Evolutionary conservation across 2,888 invertebrate genomes (phyloP), one percentile per base, ranked within the genome.

Genomic region (Elmis aenea): DNA sequence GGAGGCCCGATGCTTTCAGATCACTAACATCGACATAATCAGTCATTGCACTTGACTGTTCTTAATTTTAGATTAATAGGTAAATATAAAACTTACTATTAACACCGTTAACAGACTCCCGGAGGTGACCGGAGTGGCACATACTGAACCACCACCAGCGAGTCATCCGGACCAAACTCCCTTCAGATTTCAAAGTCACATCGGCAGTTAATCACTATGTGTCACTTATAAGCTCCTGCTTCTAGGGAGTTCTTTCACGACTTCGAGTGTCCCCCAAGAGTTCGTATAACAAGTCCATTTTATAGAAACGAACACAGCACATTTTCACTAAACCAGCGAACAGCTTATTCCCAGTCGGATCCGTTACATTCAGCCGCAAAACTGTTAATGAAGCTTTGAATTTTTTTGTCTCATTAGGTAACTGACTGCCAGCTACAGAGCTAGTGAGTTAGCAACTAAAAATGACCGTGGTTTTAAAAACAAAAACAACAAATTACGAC

Each of bases 131-230:
- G 51, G 74, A 73, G 55, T 74, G 76, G 73, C 78, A 79, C 59
- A 76, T 69, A 59, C 77, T 77, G 56, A 79, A 66, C 59, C 77
- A 70, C 77, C 78, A 78, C 77, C 78, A 79, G 47, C 77, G 74
- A 55, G 77, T 77, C 67, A 78, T 76, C 61, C 74, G 73, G 55
- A 47, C 48, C 29, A 30, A 33, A 37, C 22, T 21, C 26, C 31
- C 18, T n/a, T n/a, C 16, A 13, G 22, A 29, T 28, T 41, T 36
- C 23, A 21, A 28, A 26, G 28, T 33, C 32, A 32, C 36, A 25
- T 32, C 33, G 13, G 30, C 24, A n/a, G n/a, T n/a, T n/a, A n/a
- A n/a, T n/a, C n/a, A n/a, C n/a, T n/a, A n/a, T n/a, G n/a, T n/a
- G n/a, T n/a, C n/a, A n/a, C n/a, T n/a, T n/a, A n/a, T n/a, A n/a